These are phyloP conservation scores for Psilanteris sp. DNA, from an alignment of 1,140 invertebrate genomes.

Conservation along the genomic window DNA sequence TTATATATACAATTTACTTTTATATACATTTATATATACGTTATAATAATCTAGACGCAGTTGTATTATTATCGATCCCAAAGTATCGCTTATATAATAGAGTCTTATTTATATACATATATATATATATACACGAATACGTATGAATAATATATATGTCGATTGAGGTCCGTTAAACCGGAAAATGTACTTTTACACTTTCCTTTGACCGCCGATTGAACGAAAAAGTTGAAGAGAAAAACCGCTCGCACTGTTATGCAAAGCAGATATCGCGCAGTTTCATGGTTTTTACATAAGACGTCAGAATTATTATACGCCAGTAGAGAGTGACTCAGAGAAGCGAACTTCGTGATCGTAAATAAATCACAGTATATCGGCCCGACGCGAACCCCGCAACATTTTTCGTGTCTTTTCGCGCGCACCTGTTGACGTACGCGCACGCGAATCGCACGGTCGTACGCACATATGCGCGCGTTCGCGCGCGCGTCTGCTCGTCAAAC, in stretches of 20 bases:
- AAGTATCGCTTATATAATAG: too few species aligned
- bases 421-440: constrained; percentile 25
- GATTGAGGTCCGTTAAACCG: too few species aligned
- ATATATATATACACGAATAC: not conserved
- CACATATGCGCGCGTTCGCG: not conserved
- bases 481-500: constrained; percentile 3
- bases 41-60: too few species aligned
- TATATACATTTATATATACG: too few species aligned
- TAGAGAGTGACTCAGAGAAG: constrained; percentile 11
- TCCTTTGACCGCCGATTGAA: constrained; percentile 3
- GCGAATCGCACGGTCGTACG: too few species aligned
- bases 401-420: constrained; percentile 7
- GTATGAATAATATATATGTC: too few species aligned
- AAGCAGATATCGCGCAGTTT: constrained; percentile 26
- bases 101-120: too few species aligned
- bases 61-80: too few species aligned
- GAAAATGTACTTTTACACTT: constrained; percentile 18
- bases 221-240: constrained; percentile 8
- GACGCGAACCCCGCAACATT: not conserved
- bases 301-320: constrained; percentile 27
- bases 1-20: too few species aligned
- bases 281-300: constrained; percentile 42
- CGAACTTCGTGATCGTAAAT: constrained; percentile 41
- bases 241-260: constrained; percentile 56
- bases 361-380: constrained; percentile 28